phyloP scores from a whole-genome alignment of 1,140 invertebrate species.

The Atta texana region DNA sequence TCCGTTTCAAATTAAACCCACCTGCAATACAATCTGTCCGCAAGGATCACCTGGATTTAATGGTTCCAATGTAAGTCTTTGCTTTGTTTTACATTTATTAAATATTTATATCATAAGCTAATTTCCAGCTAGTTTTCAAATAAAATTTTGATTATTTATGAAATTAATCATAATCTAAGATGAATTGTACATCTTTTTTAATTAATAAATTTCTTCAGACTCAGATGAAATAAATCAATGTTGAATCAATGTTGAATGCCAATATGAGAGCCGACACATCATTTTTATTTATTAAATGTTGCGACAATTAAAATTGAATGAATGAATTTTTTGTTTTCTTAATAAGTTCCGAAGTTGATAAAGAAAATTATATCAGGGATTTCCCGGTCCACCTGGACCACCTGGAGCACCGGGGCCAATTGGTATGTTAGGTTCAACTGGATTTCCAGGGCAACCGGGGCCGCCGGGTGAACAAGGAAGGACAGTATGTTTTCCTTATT shows the following conservation, averaged over 20 bases:
- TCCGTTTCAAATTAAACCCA: constrained; percentile 62
- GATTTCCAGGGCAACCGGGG: constrained; percentile 77
- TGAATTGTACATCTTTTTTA: not conserved
- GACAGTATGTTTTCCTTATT: constrained; percentile 59
- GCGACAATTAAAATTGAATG: not conserved
- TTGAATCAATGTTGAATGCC: too few relatives aligned
- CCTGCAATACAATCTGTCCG: constrained; percentile 87
- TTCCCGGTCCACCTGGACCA: constrained; percentile 54
- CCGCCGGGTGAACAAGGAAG: constrained; percentile 77
- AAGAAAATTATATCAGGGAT: constrained; percentile 51
- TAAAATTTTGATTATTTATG: not conserved
- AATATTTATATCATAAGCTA: not conserved
- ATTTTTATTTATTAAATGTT: not conserved
- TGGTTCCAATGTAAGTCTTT: constrained; percentile 83
- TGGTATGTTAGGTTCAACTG: constrained; percentile 80
- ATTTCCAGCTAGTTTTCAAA: not conserved
- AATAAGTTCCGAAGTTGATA: constrained; percentile 21
- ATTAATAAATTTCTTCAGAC: too few relatives aligned
- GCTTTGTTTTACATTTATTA: constrained; percentile 11
- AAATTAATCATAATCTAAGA: not conserved
- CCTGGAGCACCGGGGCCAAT: constrained; percentile 78
- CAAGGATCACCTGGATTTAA: constrained; percentile 88
- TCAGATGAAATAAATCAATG: too few relatives aligned
- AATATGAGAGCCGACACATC: not conserved
- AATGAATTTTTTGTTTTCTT: not conserved